phyloP scores from a whole-genome alignment of 2,888 invertebrate species.

The Aquatica leii region DNA sequence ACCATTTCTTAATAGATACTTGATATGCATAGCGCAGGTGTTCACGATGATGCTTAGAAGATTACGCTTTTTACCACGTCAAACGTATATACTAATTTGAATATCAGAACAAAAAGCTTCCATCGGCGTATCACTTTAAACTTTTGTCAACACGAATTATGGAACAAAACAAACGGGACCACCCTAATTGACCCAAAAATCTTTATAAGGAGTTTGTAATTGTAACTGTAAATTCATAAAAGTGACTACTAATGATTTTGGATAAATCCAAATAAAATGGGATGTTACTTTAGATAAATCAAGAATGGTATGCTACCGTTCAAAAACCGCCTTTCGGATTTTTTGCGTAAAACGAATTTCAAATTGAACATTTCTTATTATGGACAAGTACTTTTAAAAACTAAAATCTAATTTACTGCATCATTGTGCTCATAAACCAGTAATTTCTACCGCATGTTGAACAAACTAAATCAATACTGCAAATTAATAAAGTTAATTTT shows the following conservation, averaged over 20 bases:
- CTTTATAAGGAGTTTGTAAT: neutral
- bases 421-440: no score
- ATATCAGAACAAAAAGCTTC: neutral
- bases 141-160: neutral
- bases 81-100: neutral
- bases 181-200: neutral
- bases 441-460: no score
- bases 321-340: neutral
- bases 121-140: no score
- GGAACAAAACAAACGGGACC: neutral
- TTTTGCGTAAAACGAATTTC: neutral
- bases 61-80: neutral
- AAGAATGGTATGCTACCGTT: no score
- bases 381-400: constrained; percentile 13
- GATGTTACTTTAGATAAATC: no score
- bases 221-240: neutral
- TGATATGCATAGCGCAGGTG: constrained; percentile 16
- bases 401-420: no score
- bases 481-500: no score
- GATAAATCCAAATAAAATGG: no score
- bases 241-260: neutral
- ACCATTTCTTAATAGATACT: constrained; percentile 14
- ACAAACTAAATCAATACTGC: no score
- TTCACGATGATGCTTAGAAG: neutral
- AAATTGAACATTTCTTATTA: constrained; percentile 28